phyloP scores from a whole-genome alignment of 2,888 invertebrate species.

The Anthrax anthrax region DNA sequence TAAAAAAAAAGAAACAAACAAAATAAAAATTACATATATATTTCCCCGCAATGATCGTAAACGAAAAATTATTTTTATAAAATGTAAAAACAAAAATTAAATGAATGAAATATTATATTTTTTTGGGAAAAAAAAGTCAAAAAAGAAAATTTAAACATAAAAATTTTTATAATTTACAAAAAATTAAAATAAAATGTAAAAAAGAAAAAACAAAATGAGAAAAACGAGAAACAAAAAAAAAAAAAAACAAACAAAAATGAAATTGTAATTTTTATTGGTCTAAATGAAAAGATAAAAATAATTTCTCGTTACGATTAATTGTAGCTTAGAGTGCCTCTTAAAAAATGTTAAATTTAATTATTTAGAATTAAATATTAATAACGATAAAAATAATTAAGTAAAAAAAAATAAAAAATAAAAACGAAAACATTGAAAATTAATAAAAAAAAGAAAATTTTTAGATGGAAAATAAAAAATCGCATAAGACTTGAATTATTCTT shows the following conservation, averaged over 20 bases:
- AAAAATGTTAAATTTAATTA: neutral
- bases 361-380: too few species aligned
- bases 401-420: neutral
- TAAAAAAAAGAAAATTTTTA: too few species aligned
- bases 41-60: constrained; percentile 19
- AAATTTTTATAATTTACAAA: neutral
- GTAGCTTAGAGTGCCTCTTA: constrained; percentile 24
- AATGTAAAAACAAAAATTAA: constrained; percentile 6
- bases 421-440: neutral
- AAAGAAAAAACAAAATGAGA: too few species aligned
- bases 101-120: neutral
- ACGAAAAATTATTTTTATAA: constrained; percentile 17
- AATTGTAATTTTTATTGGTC: too few species aligned
- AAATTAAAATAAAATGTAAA: neutral
- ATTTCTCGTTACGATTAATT: constrained; percentile 20
- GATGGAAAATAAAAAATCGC: too few species aligned
- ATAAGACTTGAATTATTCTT: too few species aligned
- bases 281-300: too few species aligned
- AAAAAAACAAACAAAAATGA: too few species aligned
- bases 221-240: too few species aligned
- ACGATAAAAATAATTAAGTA: neutral
- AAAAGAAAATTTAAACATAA: neutral
- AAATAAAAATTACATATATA: constrained; percentile 9
- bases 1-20: neutral
- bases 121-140: neutral